Conservation (phyloP, 1,140 invertebrate genomes). For the Dendroctonus valens region DNA sequence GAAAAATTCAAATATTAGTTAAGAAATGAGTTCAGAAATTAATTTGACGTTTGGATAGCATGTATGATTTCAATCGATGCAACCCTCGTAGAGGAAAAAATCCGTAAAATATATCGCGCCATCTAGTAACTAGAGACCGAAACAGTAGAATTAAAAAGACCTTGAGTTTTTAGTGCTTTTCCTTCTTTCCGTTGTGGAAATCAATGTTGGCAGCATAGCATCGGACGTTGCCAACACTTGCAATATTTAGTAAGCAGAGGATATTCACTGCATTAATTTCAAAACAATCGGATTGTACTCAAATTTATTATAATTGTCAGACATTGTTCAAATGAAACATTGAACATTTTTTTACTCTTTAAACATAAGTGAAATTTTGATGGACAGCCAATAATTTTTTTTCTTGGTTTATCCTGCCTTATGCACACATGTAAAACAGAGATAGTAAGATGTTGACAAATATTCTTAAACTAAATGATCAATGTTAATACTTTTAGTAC, state of each 20-base stretch:
- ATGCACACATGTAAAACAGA: background rate
- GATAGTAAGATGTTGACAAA: too few relatives aligned
- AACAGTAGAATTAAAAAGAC: conserved; percentile 42
- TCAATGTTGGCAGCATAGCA: conserved; percentile 49
- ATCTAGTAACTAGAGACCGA: conserved; percentile 24
- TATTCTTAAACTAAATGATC: too few relatives aligned
- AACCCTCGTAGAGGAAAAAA: too few relatives aligned
- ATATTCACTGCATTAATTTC: background rate
- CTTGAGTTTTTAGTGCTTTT: conserved; percentile 49
- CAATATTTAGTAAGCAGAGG: background rate
- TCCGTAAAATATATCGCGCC: conserved; percentile 3
- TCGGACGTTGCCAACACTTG: conserved; percentile 27
- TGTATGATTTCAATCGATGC: too few relatives aligned
- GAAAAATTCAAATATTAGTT: too few relatives aligned
- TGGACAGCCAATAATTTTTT: background rate
- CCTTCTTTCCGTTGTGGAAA: conserved; percentile 49
- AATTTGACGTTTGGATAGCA: too few relatives aligned
- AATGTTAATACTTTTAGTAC: too few relatives aligned
- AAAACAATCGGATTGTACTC: background rate
- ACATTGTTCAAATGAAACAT: background rate
- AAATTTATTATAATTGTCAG: background rate
- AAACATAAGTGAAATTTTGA: background rate
- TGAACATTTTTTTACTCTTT: background rate
- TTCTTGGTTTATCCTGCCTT: background rate
- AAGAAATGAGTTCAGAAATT: too few relatives aligned